Base-by-base conservation (phyloP, 2,113 vertebrate species). In the Oxygymnocypris stewartii region DNA sequence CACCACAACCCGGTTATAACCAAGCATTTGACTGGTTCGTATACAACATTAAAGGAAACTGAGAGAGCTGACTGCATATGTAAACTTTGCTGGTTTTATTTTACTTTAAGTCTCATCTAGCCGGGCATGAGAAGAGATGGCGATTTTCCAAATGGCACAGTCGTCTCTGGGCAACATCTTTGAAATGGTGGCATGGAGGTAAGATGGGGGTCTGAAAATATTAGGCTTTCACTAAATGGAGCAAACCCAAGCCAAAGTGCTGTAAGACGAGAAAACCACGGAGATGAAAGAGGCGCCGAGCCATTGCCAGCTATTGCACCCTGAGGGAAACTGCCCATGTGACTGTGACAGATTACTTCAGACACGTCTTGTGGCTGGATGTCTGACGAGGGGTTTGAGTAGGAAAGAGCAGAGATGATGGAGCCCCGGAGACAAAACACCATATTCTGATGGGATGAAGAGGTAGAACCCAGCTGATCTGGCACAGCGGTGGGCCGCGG, bases 381-480 rank as follows among this genome's bases (percentile, higher is more conserved):
- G 87, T 90, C 4, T 0, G 88, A 85, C 75, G 94, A 89, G 28
- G 90, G 61, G 0, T 91, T 79, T 8, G 89, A 89, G 61, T 93
- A 94, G 80, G 94, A 93, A 85, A 97, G 88, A 0, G 97, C 94
- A 0, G 96, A 93, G 49, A 98, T 91, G 74, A 98, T 63, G 0
- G 94, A 96, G 84, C 95, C 92, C 97, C 97, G 97, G 16, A 98
- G 92, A 80, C 95, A 97, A 87, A 96, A 87, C 0, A 95, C 83
- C 0, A 96, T 94, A 0, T 93, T 93, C 0, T 91, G 90, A 4
- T 94, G 74, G 14, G 94, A 89, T 0, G 90, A 82, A 0, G 90
- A 84, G 0, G 84, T 31, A 84, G 91, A 0, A 61, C 77, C 0
- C 78, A 28, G 57, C 14, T 54, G 42, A 7, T 51, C 76, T 82